These are phyloP conservation scores for Drosophila vallismaia DNA, from an alignment of 2,888 invertebrate species.

Conservation along the genomic window DNA sequence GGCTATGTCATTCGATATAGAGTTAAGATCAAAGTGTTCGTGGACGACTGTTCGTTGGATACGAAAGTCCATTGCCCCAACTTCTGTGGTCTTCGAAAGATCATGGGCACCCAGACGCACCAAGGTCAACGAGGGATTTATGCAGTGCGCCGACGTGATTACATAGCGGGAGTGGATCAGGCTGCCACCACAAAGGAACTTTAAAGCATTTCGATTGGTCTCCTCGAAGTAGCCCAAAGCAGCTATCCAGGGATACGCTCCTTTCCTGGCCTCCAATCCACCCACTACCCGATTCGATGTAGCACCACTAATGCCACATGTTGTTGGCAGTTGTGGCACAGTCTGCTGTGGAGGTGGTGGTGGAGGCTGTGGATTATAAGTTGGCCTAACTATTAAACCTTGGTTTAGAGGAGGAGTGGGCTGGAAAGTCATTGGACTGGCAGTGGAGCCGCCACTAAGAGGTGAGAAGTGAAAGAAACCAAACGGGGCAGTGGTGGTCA, in stretches of 20 bases:
- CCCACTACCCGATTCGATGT: slow-evolving; percentile 86
- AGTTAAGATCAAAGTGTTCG: slow-evolving; percentile 87
- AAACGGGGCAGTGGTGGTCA: slow-evolving; percentile 10
- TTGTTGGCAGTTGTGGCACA: slow-evolving; percentile 6
- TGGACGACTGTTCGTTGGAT: slow-evolving; percentile 87
- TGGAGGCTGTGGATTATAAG: background rate
- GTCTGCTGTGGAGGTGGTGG: background rate
- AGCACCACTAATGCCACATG: slow-evolving; percentile 85
- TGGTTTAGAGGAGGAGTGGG: slow-evolving; percentile 65
- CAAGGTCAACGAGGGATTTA: slow-evolving; percentile 82
- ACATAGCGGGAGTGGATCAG: slow-evolving; percentile 88
- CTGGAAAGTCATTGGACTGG: slow-evolving; percentile 47
- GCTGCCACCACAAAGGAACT: slow-evolving; percentile 90
- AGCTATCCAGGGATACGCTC: slow-evolving; percentile 93
- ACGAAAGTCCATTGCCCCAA: slow-evolving; percentile 87
- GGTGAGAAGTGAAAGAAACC: slow-evolving; percentile 60
- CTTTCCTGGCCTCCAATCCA: slow-evolving; percentile 82
- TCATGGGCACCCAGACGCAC: slow-evolving; percentile 92
- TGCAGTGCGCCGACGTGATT: slow-evolving; percentile 88
- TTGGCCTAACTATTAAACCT: slow-evolving; percentile 13
- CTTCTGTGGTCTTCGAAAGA: slow-evolving; percentile 85
- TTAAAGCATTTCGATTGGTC: slow-evolving; percentile 80
- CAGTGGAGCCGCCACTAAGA: slow-evolving; percentile 39
- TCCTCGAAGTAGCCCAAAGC: slow-evolving; percentile 87
- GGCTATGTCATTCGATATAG: slow-evolving; percentile 91